phyloP scores from a whole-genome alignment of 1,140 invertebrate species.

The Neodiprion pinetum region DNA sequence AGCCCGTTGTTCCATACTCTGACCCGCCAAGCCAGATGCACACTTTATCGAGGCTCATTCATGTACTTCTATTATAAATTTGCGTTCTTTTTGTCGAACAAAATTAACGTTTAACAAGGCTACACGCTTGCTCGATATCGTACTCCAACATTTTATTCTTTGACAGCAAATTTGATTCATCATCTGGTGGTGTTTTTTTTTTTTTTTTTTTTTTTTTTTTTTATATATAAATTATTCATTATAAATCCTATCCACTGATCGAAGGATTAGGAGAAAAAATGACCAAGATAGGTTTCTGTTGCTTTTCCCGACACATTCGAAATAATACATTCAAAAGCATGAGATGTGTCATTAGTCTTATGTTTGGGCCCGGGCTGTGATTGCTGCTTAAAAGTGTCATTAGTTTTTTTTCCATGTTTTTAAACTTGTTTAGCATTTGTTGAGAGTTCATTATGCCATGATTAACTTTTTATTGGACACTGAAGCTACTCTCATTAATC shows the following conservation, averaged over 20 bases:
- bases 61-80: slow-evolving; percentile 48
- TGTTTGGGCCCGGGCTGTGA: not conserved
- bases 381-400: not conserved
- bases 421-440: not conserved
- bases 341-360: not conserved
- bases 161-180: slow-evolving; percentile 43
- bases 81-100: slow-evolving; percentile 52
- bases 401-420: not conserved
- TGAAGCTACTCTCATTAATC: not conserved
- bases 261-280: slow-evolving; percentile 39
- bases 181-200: slow-evolving; percentile 43
- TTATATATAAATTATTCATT: slow-evolving; percentile 44
- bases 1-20: slow-evolving; percentile 76
- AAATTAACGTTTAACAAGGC: slow-evolving; percentile 48
- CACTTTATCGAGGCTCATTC: slow-evolving; percentile 46
- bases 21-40: slow-evolving; percentile 63
- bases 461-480: not conserved
- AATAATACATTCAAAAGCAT: not conserved
- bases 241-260: slow-evolving; percentile 40
- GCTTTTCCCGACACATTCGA: not conserved
- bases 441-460: not conserved
- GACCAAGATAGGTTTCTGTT: not conserved
- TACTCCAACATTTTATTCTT: slow-evolving; percentile 51
- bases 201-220: not conserved
- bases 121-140: slow-evolving; percentile 34